Base-by-base conservation (phyloP, 2,888 invertebrate species). In the Augochlorella aurata region DNA sequence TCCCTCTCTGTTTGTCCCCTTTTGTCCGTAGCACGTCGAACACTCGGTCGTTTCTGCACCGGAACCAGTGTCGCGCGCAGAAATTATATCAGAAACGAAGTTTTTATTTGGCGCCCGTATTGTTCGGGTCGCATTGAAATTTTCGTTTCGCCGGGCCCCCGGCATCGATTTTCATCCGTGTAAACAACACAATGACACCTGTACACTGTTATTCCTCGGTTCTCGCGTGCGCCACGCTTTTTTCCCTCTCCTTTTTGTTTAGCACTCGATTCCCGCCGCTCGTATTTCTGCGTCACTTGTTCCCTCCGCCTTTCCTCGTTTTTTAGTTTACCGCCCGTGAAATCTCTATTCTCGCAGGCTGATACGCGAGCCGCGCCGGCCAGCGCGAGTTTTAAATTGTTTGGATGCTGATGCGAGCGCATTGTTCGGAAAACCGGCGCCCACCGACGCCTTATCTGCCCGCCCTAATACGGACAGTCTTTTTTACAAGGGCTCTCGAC, bases 41-140 rank as follows among this genome's bases (percentile, higher is more conserved):
- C 50, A 66, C 21, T 12, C 21, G 44, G 44, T 68, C 47, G 50
- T 74, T 69, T 18, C 50, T n/a, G 61, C 16, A 14, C 50, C 54
- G 63, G 47, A 5, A 21, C 45, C 54, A 24, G 38, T 49, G 38
- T 16, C 3, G n/a, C 29, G 4, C n/a, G 0, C 16, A 38, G 24
- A 44, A 66, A 73, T 70, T 29, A 79, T 63, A 47, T 47, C 12
- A 24, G 54, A 38, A 74, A 66, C 45, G 24, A 63, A 75, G 69
- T 72, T 79, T 70, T 71, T 67, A 79, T 81, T 74, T 65, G 44
- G 29, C 49, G n/a, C 12, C 50, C n/a, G 21, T 61, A 63, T 71
- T 68, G 71, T 81, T 68, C 18, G 38, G 18, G 18, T 24, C 21
- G 44, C 45, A 21, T 81, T 71, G 63, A 45, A 16, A 61, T 75